Conservation (phyloP, 2,888 invertebrate species). For the Euproctis similis region DNA sequence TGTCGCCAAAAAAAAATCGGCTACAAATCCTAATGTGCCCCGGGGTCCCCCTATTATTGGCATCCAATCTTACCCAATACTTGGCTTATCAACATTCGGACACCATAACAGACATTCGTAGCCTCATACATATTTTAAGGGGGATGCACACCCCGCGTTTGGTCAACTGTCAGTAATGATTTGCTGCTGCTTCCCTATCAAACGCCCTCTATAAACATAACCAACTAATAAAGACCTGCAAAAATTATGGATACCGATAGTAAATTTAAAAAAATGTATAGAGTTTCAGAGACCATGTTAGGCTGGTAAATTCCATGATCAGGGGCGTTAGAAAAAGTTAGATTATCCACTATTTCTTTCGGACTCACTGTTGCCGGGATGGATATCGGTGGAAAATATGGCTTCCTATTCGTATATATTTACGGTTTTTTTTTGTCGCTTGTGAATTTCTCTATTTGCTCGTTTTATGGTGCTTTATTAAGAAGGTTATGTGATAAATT, state of each 20-base stretch:
- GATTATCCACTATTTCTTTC: conserved; percentile 73
- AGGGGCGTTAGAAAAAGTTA: conserved; percentile 70
- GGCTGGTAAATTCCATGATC: conserved; percentile 36
- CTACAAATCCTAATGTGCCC: conserved; percentile 62
- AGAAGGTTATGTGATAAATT: conserved; percentile 1
- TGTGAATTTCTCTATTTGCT: conserved; percentile 41
- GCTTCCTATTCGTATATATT: conserved; percentile 69
- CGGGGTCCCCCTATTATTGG: conserved; percentile 45
- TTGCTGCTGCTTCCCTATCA: conserved; percentile 63
- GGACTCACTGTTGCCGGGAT: conserved; percentile 64
- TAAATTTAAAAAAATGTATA: not conserved
- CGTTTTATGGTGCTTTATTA: conserved; percentile 15
- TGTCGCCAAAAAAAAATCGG: conserved; percentile 28
- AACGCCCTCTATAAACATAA: conserved; percentile 51
- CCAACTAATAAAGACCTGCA: conserved; percentile 31
- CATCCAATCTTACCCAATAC: conserved; percentile 63
- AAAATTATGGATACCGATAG: not conserved
- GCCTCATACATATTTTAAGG: conserved; percentile 75
- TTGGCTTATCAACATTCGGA: conserved; percentile 76
- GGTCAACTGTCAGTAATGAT: conserved; percentile 77
- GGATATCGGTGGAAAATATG: conserved; percentile 69
- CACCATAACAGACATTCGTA: conserved; percentile 71
- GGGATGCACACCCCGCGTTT: conserved; percentile 64
- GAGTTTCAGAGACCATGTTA: conserved; percentile 15
- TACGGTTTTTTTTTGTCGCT: conserved; percentile 32